These are phyloP conservation scores for Papilio aristodemus DNA, from an alignment of 1,140 invertebrate genomes.

Conservation along the genomic window DNA sequence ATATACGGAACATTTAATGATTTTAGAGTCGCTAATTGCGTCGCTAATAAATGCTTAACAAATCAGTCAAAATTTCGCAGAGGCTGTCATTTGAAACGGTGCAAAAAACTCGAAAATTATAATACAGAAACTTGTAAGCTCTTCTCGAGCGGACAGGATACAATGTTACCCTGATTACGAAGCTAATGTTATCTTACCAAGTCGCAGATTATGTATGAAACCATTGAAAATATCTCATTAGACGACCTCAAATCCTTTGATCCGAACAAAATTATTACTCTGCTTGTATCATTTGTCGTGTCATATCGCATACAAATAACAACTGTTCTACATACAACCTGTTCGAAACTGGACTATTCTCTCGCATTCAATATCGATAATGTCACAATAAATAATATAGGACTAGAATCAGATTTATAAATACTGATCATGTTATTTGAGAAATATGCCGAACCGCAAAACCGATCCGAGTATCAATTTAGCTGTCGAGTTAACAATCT, in stretches of 20 bases:
- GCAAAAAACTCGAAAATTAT: no score
- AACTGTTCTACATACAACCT: slow-evolving; percentile 11
- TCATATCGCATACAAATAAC: not conserved
- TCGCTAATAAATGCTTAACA: no score
- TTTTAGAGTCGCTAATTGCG: no score
- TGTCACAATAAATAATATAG: slow-evolving; percentile 10
- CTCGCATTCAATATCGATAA: slow-evolving; percentile 10
- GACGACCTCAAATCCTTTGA: not conserved
- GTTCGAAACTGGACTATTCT: slow-evolving; percentile 14
- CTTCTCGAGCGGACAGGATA: no score
- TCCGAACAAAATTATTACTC: not conserved
- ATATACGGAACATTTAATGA: no score
- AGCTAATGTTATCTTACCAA: no score
- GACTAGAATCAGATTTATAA: slow-evolving; percentile 14
- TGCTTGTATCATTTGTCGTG: not conserved
- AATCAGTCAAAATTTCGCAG: no score
- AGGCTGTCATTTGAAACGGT: no score
- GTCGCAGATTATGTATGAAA: not conserved
- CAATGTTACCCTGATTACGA: no score
- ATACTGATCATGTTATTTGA: slow-evolving; percentile 17
- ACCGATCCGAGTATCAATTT: slow-evolving; percentile 19
- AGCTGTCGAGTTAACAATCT: slow-evolving; percentile 26
- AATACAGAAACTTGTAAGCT: no score
- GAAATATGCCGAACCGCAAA: slow-evolving; percentile 23
- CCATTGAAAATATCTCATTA: not conserved